These are phyloP conservation scores for Phataginus tetradactyla DNA, from an alignment of 2,797 vertebrate species.

Conservation along the genomic window DNA sequence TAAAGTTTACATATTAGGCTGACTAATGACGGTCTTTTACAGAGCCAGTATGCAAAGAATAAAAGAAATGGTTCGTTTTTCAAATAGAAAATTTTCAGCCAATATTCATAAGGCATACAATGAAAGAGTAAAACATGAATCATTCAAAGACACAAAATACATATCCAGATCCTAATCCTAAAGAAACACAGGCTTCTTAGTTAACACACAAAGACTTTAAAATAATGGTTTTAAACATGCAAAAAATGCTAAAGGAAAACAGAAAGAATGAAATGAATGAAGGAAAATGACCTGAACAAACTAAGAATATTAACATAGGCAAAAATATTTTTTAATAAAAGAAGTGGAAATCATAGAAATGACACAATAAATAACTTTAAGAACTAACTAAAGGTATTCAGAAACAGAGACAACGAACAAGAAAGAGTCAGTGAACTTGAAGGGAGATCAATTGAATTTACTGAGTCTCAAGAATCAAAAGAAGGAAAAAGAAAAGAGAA, in stretches of 20 bases:
- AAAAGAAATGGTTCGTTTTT: neutral
- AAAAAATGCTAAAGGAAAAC: neutral
- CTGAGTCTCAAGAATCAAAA: neutral
- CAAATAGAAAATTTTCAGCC: neutral
- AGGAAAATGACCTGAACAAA: neutral
- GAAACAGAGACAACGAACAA: neutral
- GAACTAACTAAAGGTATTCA: neutral
- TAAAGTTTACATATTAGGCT: neutral
- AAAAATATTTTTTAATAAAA: neutral
- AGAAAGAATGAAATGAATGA: neutral
- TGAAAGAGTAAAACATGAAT: neutral
- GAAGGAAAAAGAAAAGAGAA: neutral
- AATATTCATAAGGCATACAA: neutral
- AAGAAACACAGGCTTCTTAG: neutral
- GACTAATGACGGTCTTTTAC: neutral
- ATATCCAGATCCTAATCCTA: neutral
- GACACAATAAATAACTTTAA: neutral
- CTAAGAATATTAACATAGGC: neutral
- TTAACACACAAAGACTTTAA: neutral
- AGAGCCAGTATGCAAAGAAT: neutral
- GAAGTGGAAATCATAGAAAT: neutral
- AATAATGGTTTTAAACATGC: neutral
- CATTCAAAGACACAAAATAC: neutral
- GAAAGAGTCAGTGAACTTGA: neutral
- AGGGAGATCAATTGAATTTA: neutral